Evolutionary conservation across 2,113 vertebrate species (phyloP), one percentile per base, ranked within the genome.

Genomic region (Spermophilus dauricus): DNA sequence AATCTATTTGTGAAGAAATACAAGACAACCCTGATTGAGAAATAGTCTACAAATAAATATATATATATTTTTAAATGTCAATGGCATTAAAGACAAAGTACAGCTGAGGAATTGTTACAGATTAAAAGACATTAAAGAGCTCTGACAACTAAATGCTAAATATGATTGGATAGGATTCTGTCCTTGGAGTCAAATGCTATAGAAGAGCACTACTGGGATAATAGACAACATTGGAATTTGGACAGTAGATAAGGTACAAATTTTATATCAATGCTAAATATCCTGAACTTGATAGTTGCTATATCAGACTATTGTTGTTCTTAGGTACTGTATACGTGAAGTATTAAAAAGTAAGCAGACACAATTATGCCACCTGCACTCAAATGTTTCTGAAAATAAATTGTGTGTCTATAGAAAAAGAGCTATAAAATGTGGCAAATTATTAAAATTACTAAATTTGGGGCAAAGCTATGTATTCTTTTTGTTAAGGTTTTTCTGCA

Each of bases 371-470:
- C 30, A 37, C 3, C 26, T 39, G 61, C 8, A 61, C 1, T 69
- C 42, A 53, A 89, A 56, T 56, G 39, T 18, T 86, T 87, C 82
- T 93, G 48, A 81, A 87, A 91, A 88, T 51, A 80, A 91, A 76
- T 37, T 32, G 67, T 32, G 65, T 69, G 48, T 51, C 30, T 4
- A 4, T 45, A 61, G n/a, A 65, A 94, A 93, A 85, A 77, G 12
- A 89, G 34, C 45, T 24, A 65, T 58, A 39, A 83, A 82, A 95
- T 1, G 12, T 58, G 37, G 37, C 30, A 88, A 86, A 63, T 93
- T 58, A 67, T 51, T 77, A 76, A 89, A 91, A 84, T 53, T 34
- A 1, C n/a, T 97, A 56, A 96, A 89, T 94, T 48, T 61, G 39
- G 65, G 30, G 78, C 3, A 80, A 70, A 83, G 28, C 73, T 78